A percentile compares a stretch with the other conserved stretches of the same genome.
These are phyloP conservation scores for Bufotes viridis DNA, from an alignment of 2,797 vertebrate genomes.

Conservation along the genomic window DNA sequence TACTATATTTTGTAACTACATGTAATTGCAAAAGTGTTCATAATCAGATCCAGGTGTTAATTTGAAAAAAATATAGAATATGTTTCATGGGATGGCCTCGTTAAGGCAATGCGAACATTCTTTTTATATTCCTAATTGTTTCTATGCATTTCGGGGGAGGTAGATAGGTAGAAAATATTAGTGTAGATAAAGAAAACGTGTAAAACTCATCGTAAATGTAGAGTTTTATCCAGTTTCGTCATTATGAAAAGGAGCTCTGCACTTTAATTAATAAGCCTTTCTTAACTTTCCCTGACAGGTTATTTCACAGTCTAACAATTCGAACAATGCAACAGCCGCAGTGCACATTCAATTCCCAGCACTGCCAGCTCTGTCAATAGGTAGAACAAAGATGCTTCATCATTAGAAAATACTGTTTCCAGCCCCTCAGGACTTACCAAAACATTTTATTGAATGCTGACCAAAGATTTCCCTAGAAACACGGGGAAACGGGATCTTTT, in stretches of 20 bases:
- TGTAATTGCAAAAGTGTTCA: too few species aligned
- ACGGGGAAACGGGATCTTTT: background rate
- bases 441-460: constrained; percentile 19
- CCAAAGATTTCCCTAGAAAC: constrained; percentile 21
- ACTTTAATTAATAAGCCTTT: constrained; percentile 50
- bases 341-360: constrained; percentile 2
- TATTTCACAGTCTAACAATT: constrained; percentile 59
- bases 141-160: background rate
- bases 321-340: constrained; percentile 40
- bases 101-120: background rate
- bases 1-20: too few species aligned
- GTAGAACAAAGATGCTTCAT: constrained; percentile 37
- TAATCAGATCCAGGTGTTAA: too few species aligned
- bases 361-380: constrained; percentile 36
- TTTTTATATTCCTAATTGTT: background rate
- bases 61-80: too few species aligned
- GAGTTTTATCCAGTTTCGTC: background rate
- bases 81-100: background rate
- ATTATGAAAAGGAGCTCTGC: background rate
- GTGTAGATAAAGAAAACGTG: background rate
- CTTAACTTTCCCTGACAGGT: constrained; percentile 32
- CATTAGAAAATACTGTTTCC: constrained; percentile 32
- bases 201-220: background rate
- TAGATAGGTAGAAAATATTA: background rate
- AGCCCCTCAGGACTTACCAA: constrained; percentile 6